Base-by-base conservation (phyloP, 2,797 vertebrate genomes). In the Thamnophis elegans region DNA sequence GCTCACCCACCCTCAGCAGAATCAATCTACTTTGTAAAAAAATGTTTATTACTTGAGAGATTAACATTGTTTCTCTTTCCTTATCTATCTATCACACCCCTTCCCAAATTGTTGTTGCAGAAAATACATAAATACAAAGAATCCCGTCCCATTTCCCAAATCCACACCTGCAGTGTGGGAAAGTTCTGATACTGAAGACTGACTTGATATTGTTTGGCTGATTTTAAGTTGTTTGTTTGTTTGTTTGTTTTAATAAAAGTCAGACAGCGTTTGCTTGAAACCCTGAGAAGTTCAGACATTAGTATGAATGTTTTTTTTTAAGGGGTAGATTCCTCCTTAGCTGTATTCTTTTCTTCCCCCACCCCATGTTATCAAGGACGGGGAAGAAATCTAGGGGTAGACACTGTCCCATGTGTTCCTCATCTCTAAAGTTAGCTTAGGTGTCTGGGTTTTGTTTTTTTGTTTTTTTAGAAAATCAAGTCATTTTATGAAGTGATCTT, bases 241-340 rank as follows among this genome's bases (percentile, higher is more conserved):
- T 98, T 98, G 98, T 98, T 99, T 98, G 97, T 98, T 98, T 98
- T 98, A 97, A 97, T 96, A 97, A 95, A 97, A 97, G 95, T 96
- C 95, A 96, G 96, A 93, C 96, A 96, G 95, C 97, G 94, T 97
- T 86, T 96, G 96, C 96, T 97, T 95, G 98, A 98, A 98, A 98
- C 98, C 97, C 98, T 98, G 97, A 96, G 56, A 91, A 96, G 97
- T 98, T 95, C 92, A 96, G 96, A 97, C 96, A 97, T 98, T 97
- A 98, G 98, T 98, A 98, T 97, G 97, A 98, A 98, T 96, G 96
- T 94, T 97, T 97, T 96, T 98, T 97, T 97, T 94, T 96, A 93
- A 95, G 96, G 94, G 96, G 95, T 96, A 94, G 56, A 92, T 1
- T 18, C 26, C 18, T 28, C 42, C 12, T 7, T 4, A 28, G 6